phyloP scores from a whole-genome alignment of 1,140 invertebrate genomes.

The Dufourea novaeangliae region DNA sequence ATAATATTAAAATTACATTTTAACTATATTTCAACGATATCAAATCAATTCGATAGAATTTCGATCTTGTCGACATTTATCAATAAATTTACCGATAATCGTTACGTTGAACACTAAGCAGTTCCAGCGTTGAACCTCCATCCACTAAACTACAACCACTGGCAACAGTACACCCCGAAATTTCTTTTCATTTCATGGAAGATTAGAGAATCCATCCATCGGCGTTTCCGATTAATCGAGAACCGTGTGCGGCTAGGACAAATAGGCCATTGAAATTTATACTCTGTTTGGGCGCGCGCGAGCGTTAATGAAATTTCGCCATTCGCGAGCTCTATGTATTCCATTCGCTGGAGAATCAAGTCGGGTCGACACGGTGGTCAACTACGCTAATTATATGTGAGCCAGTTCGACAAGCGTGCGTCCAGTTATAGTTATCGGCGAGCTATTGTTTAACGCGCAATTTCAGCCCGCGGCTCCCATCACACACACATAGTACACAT shows the following conservation, averaged over 20 bases:
- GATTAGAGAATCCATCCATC: not conserved
- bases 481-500: no score
- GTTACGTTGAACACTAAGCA: no score
- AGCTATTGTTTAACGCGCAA: slow-evolving; percentile 66
- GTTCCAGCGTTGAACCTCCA: no score
- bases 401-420: slow-evolving; percentile 29
- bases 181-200: not conserved
- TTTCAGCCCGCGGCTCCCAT: slow-evolving; percentile 61
- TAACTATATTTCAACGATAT: no score
- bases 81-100: no score
- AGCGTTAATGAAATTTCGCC: slow-evolving; percentile 2
- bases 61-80: no score
- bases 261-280: not conserved
- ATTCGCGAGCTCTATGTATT: not conserved
- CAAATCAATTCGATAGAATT: no score
- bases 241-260: not conserved
- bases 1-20: no score
- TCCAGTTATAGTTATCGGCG: slow-evolving; percentile 63
- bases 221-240: not conserved
- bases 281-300: not conserved
- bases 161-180: no score
- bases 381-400: slow-evolving; percentile 64
- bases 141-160: no score
- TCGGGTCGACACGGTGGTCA: slow-evolving; percentile 15
- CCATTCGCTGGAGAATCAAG: not conserved